Conservation (phyloP, 2,113 vertebrate genomes). For the Scolopax mira region DNA sequence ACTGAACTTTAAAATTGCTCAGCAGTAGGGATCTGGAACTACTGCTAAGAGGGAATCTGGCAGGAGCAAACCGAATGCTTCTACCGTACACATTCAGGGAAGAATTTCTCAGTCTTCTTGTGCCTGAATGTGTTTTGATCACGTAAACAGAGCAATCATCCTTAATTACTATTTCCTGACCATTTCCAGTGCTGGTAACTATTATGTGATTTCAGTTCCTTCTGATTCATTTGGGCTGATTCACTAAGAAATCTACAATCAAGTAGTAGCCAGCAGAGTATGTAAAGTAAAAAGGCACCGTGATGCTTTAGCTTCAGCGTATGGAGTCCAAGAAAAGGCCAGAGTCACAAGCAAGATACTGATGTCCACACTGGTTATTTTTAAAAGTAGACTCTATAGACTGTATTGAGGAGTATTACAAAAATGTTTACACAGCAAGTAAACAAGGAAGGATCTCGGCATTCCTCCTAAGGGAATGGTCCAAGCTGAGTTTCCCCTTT, state of each 20-base stretch:
- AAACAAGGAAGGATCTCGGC: slow-evolving; percentile 29
- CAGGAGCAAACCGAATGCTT: background rate
- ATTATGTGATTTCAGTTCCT: background rate
- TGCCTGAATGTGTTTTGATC: background rate
- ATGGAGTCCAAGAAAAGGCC: background rate
- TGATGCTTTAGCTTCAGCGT: background rate
- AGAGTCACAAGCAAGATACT: background rate
- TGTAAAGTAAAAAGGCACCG: background rate
- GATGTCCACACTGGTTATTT: background rate
- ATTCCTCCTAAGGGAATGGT: slow-evolving; percentile 20
- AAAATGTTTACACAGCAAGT: slow-evolving; percentile 30
- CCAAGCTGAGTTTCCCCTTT: slow-evolving; percentile 27
- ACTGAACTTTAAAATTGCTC: slow-evolving; percentile 44
- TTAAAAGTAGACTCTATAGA: background rate
- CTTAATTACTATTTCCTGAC: slow-evolving; percentile 22
- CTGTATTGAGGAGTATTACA: slow-evolving; percentile 15
- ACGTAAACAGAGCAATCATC: slow-evolving; percentile 10
- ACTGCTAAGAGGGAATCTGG: slow-evolving; percentile 12
- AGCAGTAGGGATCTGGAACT: background rate
- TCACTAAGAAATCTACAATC: background rate
- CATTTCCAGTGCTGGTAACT: background rate
- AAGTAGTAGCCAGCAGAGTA: background rate
- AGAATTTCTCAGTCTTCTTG: slow-evolving; percentile 10
- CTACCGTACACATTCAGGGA: background rate
- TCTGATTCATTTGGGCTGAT: background rate